Conservation (phyloP, 2,797 vertebrate genomes). For the Lerista edwardsae region DNA sequence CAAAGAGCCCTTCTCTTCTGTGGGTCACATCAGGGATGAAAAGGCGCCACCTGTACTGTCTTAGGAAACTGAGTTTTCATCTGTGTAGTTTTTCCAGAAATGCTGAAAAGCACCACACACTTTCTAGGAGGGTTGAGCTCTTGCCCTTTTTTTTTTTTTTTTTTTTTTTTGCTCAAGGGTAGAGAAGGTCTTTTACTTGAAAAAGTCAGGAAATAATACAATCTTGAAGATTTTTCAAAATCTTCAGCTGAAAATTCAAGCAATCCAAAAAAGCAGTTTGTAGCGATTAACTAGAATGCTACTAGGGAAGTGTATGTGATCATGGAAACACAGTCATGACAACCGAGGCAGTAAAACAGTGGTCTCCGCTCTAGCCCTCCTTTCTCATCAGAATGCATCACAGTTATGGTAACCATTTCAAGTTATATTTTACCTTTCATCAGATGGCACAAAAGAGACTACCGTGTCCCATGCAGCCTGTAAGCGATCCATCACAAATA, state of each 20-base stretch:
- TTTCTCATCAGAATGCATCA: no score
- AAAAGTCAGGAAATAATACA: not conserved
- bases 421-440: conserved; percentile 56
- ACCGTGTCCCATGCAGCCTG: conserved; percentile 60
- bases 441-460: conserved; percentile 24
- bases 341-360: not conserved
- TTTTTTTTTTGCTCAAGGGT: not conserved
- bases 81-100: not conserved
- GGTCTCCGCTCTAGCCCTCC: not conserved
- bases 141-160: not conserved
- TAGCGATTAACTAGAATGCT: not conserved
- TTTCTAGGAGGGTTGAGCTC: no score
- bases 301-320: not conserved
- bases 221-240: not conserved
- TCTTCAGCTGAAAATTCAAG: not conserved
- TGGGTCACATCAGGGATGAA: no score
- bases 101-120: not conserved
- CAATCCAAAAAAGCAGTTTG: not conserved
- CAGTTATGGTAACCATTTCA: not conserved
- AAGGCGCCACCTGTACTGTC: no score
- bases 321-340: not conserved
- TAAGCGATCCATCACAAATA: conserved; percentile 69
- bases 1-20: no score
- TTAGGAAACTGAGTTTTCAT: not conserved
- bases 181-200: not conserved